phyloP scores from a whole-genome alignment of 92 coral and sea anemone species.

The Paramuricea clavata region DNA sequence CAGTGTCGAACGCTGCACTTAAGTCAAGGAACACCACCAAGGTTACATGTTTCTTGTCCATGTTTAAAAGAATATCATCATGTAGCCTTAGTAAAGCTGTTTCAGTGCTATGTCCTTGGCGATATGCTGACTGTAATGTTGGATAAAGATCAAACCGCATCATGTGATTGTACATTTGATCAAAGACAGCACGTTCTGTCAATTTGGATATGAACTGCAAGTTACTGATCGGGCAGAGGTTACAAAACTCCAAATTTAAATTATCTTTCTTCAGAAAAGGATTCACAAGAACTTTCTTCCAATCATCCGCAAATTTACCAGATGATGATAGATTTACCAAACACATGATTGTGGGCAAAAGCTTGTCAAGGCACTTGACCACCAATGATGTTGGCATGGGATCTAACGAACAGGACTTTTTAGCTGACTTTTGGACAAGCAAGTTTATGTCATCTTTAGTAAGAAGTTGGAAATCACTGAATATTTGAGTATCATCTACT shows the following conservation, averaged over 20 bases:
- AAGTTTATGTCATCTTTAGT: slow-evolving; percentile 7
- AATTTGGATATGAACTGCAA: slow-evolving; percentile 54
- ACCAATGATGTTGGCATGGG: neutral
- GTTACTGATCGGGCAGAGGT: slow-evolving; percentile 50
- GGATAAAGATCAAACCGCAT: slow-evolving; percentile 51
- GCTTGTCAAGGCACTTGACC: neutral
- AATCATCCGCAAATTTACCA: slow-evolving; percentile 36
- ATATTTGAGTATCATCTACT: slow-evolving; percentile 20
- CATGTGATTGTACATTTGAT: slow-evolving; percentile 56
- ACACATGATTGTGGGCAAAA: neutral
- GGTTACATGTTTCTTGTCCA: slow-evolving; percentile 56
- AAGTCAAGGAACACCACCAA: too few relatives aligned
- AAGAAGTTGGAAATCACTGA: slow-evolving; percentile 26
- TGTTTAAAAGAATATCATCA: slow-evolving; percentile 50
- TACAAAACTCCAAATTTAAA: slow-evolving; percentile 25
- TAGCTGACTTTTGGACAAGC: slow-evolving; percentile 22
- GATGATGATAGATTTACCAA: slow-evolving; percentile 37
- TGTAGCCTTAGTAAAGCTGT: slow-evolving; percentile 45
- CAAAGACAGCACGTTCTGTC: slow-evolving; percentile 50
- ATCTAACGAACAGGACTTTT: neutral
- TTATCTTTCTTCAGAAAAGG: slow-evolving; percentile 39
- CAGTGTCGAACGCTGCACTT: too few relatives aligned
- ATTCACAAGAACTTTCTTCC: slow-evolving; percentile 49
- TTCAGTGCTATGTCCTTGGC: slow-evolving; percentile 47
- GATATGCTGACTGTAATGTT: slow-evolving; percentile 46